These are phyloP conservation scores for Limnephilus lunatus DNA, from an alignment of 2,888 invertebrate genomes.

Conservation along the genomic window DNA sequence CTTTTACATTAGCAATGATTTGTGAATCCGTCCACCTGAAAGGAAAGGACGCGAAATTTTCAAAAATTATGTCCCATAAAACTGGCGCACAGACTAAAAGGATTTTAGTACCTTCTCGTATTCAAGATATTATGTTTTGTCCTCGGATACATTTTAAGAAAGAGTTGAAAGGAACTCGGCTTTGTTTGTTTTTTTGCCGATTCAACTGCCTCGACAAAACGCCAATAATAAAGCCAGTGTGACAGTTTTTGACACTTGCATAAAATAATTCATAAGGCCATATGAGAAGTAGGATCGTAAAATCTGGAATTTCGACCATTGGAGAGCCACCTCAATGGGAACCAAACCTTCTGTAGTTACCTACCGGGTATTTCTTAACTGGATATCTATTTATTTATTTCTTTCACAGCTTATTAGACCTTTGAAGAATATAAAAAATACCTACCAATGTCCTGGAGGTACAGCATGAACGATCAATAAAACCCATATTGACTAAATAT, in stretches of 20 bases:
- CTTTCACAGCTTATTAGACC: too few relatives aligned
- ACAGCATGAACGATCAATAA: too few relatives aligned
- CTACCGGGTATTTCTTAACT: not conserved
- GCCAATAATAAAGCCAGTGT: slow-evolving; percentile 50
- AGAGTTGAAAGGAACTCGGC: not conserved
- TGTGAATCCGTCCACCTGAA: slow-evolving; percentile 13
- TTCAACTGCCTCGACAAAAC: slow-evolving; percentile 31
- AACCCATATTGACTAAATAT: too few relatives aligned
- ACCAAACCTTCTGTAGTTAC: not conserved
- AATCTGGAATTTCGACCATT: slow-evolving; percentile 28
- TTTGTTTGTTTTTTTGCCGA: not conserved
- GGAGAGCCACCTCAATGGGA: not conserved
- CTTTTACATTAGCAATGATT: slow-evolving; percentile 38
- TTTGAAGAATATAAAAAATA: too few relatives aligned
- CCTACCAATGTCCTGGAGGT: too few relatives aligned
- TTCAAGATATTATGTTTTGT: slow-evolving; percentile 23
- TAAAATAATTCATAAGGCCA: slow-evolving; percentile 51
- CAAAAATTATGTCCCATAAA: slow-evolving; percentile 26
- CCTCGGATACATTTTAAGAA: slow-evolving; percentile 28
- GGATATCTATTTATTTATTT: not conserved
- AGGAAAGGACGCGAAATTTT: slow-evolving; percentile 20
- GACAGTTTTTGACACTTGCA: slow-evolving; percentile 54
- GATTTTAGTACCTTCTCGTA: not conserved
- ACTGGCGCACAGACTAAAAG: slow-evolving; percentile 12
- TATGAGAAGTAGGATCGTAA: slow-evolving; percentile 42